Conservation (phyloP, 2,888 invertebrate species). For the Agrilus cyanescens region DNA sequence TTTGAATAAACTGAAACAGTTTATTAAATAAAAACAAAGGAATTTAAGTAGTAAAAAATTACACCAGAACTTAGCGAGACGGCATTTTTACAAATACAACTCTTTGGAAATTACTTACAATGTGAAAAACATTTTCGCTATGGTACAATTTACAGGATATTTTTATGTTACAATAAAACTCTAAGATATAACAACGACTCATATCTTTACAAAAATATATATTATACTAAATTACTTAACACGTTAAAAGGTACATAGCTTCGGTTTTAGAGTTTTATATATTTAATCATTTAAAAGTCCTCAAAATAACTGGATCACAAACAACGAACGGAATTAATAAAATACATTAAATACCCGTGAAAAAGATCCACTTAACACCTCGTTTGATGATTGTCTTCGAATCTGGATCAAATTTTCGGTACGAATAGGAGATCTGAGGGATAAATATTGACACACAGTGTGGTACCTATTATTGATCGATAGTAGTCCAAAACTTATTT, state of each 20-base stretch:
- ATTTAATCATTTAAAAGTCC: slow-evolving; percentile 29
- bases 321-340: slow-evolving; percentile 35
- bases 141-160: slow-evolving; percentile 31
- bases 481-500: neutral
- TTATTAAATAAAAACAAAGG: slow-evolving; percentile 36
- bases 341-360: slow-evolving; percentile 36
- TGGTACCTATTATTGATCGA: no score
- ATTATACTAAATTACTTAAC: slow-evolving; percentile 25
- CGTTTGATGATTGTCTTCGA: slow-evolving; percentile 3
- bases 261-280: slow-evolving; percentile 26
- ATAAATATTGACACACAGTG: no score
- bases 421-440: no score
- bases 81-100: slow-evolving; percentile 20
- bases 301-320: slow-evolving; percentile 30
- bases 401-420: no score
- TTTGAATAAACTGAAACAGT: slow-evolving; percentile 7
- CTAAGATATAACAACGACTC: slow-evolving; percentile 33
- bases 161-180: slow-evolving; percentile 32
- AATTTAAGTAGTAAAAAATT: slow-evolving; percentile 34
- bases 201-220: slow-evolving; percentile 31
- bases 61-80: slow-evolving; percentile 23
- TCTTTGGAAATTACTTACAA: slow-evolving; percentile 33
- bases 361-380: slow-evolving; percentile 8
- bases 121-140: slow-evolving; percentile 24
- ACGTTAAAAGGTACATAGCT: slow-evolving; percentile 32